Percentiles rank a stretch among this genome's conserved stretches.
Evolutionary conservation across 2,113 vertebrate genomes (phyloP).

Genomic region (Columba janthina): DNA sequence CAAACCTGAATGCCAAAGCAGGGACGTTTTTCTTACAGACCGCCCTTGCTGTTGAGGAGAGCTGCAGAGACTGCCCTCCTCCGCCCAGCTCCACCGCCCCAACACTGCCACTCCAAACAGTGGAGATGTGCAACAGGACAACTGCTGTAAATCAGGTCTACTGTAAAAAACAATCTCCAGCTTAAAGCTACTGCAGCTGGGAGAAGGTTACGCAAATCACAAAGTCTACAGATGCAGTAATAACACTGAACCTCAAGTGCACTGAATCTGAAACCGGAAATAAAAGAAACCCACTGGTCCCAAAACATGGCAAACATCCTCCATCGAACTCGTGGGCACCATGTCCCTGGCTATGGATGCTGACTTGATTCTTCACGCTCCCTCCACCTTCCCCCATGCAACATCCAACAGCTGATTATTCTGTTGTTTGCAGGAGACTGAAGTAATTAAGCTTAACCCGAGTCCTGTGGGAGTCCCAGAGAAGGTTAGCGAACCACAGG

Average conservation of each 20-base stretch:
- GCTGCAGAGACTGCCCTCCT: not conserved
- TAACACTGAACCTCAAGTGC: not conserved
- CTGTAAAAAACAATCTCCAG: not conserved
- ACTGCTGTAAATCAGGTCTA: not conserved
- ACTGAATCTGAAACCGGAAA: not conserved
- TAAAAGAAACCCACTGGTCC: not conserved
- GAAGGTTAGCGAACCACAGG: slow-evolving; percentile 72
- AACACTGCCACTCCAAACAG: fast-evolving
- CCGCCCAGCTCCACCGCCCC: not conserved
- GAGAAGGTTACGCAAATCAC: not conserved
- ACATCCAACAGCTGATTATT: slow-evolving; percentile 46
- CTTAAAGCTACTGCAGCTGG: not conserved
- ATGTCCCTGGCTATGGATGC: not conserved
- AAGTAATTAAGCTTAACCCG: slow-evolving; percentile 73
- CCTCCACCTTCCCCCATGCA: not conserved
- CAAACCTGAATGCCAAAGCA: not conserved
- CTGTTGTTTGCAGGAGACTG: slow-evolving; percentile 65
- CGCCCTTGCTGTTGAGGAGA: not conserved
- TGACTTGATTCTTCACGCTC: not conserved
- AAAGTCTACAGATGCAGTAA: not conserved
- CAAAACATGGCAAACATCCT: not conserved
- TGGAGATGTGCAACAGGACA: not conserved
- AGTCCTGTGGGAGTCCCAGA: slow-evolving; percentile 63
- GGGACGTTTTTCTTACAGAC: not conserved
- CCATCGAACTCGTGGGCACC: fast-evolving